Evolutionary conservation across 2,113 vertebrate species (phyloP).

Genomic region (Prunella himalayana): DNA sequence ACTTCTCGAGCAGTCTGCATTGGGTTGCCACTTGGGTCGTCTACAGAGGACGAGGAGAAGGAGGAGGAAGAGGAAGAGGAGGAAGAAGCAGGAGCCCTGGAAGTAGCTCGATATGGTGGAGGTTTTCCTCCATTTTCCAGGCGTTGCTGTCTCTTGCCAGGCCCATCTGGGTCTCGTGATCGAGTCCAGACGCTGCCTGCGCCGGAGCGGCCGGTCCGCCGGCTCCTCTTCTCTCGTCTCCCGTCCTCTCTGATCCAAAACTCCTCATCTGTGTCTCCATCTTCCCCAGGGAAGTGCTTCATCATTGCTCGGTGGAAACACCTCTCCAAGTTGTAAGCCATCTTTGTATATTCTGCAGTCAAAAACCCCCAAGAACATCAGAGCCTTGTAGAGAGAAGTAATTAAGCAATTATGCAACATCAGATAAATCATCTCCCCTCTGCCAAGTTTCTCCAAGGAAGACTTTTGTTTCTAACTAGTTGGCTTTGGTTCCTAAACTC

Average conservation of each 20-base stretch:
- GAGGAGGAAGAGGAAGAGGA: conserved; percentile 50
- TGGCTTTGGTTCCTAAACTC: not conserved
- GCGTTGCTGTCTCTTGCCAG: conserved; percentile 75
- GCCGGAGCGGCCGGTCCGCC: conserved; percentile 64
- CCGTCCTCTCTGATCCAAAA: conserved; percentile 88
- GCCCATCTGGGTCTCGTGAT: conserved; percentile 75
- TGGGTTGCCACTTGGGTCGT: conserved; percentile 34
- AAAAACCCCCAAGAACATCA: not conserved
- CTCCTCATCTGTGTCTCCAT: conserved; percentile 95
- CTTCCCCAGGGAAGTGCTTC: conserved; percentile 95
- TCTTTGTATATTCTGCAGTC: conserved; percentile 89
- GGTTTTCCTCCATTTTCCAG: conserved; percentile 75
- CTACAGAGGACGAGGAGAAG: conserved; percentile 39
- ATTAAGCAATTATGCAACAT: not conserved
- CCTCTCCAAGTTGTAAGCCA: conserved; percentile 92
- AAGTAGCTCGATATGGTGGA: conserved; percentile 67
- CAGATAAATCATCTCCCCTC: not conserved
- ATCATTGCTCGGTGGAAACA: conserved; percentile 92
- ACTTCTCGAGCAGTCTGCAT: conserved; percentile 53
- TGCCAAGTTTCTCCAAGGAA: not conserved
- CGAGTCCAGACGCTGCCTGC: conserved; percentile 75
- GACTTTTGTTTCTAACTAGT: not conserved
- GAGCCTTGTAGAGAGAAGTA: not conserved
- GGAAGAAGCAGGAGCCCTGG: conserved; percentile 38
- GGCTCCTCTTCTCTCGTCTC: conserved; percentile 84